These are phyloP conservation scores for Halcyon malimbica DNA, from an alignment of 2,113 vertebrate species.

Conservation along the genomic window DNA sequence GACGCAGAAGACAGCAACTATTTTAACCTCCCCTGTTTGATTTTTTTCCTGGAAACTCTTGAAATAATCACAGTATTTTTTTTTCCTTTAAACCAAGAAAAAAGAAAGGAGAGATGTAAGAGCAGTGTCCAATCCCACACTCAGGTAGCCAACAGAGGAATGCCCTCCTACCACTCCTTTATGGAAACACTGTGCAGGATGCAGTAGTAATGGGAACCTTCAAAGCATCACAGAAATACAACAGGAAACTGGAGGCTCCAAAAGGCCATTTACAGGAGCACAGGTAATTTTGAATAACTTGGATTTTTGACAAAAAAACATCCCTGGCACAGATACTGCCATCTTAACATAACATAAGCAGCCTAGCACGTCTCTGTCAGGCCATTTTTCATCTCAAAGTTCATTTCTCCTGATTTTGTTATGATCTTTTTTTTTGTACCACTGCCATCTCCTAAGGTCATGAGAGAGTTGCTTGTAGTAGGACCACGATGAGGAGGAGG, in stretches of 20 bases:
- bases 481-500: accelerated
- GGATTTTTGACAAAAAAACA: not conserved
- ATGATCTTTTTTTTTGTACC: accelerated
- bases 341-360: not conserved
- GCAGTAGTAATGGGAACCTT: not conserved
- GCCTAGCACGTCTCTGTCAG: not conserved
- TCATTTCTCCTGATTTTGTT: not conserved
- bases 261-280: not conserved
- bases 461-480: not conserved
- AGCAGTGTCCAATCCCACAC: not conserved
- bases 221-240: not conserved
- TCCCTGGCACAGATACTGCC: not conserved
- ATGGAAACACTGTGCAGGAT: not conserved
- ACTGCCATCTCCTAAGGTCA: not conserved
- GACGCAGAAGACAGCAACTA: not conserved
- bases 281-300: not conserved
- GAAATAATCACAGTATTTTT: not conserved
- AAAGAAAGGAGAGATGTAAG: accelerated
- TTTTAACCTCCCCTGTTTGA: not conserved
- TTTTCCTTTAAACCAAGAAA: not conserved
- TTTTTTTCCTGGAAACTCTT: not conserved
- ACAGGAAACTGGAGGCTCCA: not conserved
- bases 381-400: not conserved
- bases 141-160: not conserved
- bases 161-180: not conserved